Evolutionary conservation across 2,888 invertebrate species (phyloP).

Genomic region (Aricia artaxerxes): DNA sequence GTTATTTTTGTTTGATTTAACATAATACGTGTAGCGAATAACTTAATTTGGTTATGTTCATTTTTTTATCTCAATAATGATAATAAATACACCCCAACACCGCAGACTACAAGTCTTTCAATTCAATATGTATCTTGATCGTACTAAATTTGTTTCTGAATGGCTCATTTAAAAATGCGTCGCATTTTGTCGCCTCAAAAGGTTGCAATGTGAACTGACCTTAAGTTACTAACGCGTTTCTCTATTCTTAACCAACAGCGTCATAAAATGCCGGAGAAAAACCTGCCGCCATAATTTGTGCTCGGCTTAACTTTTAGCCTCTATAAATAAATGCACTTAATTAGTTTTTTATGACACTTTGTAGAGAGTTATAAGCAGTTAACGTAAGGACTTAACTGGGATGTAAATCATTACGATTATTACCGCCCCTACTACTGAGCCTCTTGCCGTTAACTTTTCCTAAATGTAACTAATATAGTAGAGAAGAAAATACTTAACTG

Average conservation of each 20-base stretch:
- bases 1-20: background rate
- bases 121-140: background rate
- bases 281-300: background rate
- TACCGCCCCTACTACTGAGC: background rate
- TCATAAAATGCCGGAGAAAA: background rate
- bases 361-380: conserved; percentile 2
- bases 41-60: no score
- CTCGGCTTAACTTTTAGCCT: background rate
- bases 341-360: conserved; percentile 14
- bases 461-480: background rate
- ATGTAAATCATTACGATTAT: conserved; percentile 2
- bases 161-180: no score
- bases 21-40: background rate
- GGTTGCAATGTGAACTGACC: background rate
- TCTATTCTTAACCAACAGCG: background rate
- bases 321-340: conserved; percentile 15
- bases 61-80: no score
- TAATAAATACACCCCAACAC: no score
- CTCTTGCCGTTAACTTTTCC: background rate
- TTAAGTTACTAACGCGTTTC: background rate
- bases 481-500: background rate
- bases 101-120: background rate
- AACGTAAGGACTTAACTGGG: background rate
- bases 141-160: no score
- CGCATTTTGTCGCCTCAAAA: no score